Evolutionary conservation across 2,797 vertebrate genomes (phyloP).

Genomic region (Platyrinchus mystaceus): DNA sequence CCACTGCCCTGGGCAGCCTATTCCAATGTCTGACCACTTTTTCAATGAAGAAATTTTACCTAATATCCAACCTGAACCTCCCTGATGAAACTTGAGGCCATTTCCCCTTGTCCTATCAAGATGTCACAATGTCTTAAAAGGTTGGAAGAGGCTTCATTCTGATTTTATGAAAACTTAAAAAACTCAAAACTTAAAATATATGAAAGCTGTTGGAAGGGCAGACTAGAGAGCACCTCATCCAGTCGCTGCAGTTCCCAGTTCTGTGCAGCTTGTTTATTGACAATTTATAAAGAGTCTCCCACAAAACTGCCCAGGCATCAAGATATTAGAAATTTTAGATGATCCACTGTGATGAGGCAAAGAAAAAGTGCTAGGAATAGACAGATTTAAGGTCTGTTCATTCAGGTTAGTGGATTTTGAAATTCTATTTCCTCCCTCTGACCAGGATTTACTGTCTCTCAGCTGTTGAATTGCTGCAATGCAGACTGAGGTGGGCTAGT

Average conservation of each 20-base stretch:
- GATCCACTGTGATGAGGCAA: neutral
- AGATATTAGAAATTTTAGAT: neutral
- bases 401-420: neutral
- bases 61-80: neutral
- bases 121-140: neutral
- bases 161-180: neutral
- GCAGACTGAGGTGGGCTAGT: neutral
- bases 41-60: neutral
- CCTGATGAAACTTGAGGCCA: neutral
- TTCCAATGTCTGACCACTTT: neutral
- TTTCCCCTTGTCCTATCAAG: neutral
- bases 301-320: neutral
- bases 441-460: slow-evolving; percentile 9
- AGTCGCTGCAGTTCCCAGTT: neutral
- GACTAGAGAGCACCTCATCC: neutral
- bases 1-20: neutral
- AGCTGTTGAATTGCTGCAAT: neutral
- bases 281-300: neutral
- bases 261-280: neutral
- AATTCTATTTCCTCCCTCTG: neutral
- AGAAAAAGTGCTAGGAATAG: neutral
- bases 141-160: neutral
- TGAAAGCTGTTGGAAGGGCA: neutral
- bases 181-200: neutral
- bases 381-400: neutral